Evolutionary conservation across 2,113 vertebrate species (phyloP).

Genomic region (Perccottus glenii): DNA sequence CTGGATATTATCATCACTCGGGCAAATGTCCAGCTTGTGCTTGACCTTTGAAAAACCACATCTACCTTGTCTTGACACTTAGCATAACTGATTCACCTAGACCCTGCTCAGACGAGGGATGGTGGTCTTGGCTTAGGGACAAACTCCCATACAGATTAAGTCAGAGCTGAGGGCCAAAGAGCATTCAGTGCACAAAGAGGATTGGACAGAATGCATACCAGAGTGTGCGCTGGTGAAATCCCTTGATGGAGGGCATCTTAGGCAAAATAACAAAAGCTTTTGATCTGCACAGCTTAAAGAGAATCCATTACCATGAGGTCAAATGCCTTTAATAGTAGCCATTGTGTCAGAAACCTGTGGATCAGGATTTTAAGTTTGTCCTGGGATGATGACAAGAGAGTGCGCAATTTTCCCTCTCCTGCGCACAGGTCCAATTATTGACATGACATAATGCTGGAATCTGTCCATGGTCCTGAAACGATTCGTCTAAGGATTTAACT

Average conservation of each 20-base stretch:
- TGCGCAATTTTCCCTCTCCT: slow-evolving; percentile 15
- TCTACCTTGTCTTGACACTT: slow-evolving; percentile 34
- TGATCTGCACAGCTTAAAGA: slow-evolving; percentile 65
- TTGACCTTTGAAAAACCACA: slow-evolving; percentile 52
- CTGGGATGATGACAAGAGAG: slow-evolving; percentile 1
- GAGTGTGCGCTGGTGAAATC: slow-evolving; percentile 64
- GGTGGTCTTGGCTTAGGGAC: slow-evolving; percentile 23
- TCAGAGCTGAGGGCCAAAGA: slow-evolving; percentile 43
- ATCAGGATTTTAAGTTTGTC: slow-evolving; percentile 14
- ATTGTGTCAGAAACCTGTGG: background rate
- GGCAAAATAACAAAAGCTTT: slow-evolving; percentile 68
- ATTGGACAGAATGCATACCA: slow-evolving; percentile 60
- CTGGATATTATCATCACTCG: slow-evolving; percentile 29
- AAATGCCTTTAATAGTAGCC: slow-evolving; percentile 27
- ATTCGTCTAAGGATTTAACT: slow-evolving; percentile 31
- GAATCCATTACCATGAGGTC: slow-evolving; percentile 37
- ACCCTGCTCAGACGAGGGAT: background rate
- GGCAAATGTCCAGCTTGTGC: background rate
- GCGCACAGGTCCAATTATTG: slow-evolving; percentile 40
- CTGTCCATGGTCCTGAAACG: slow-evolving; percentile 67
- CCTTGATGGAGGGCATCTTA: slow-evolving; percentile 59
- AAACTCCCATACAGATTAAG: slow-evolving; percentile 57
- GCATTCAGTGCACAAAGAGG: slow-evolving; percentile 53
- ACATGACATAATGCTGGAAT: slow-evolving; percentile 42
- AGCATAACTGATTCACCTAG: slow-evolving; percentile 25